phyloP scores from a whole-genome alignment of 2,797 vertebrate genomes.

The Chiroxiphia lanceolata region DNA sequence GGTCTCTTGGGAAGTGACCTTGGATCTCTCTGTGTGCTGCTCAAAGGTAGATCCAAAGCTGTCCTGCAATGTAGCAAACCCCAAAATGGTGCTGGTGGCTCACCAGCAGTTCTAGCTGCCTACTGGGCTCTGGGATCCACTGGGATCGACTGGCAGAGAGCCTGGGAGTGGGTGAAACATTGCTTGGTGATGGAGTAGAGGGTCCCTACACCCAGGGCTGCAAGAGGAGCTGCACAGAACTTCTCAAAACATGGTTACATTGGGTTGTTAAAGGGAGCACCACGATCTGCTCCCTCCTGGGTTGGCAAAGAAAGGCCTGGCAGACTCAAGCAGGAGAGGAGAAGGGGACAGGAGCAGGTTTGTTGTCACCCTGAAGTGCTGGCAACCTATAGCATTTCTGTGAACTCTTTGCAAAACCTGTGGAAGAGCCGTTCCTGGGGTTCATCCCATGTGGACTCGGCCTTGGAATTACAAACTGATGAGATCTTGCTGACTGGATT shows the following conservation, averaged over 20 bases:
- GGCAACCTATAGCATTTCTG: not conserved
- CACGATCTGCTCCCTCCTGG: not conserved
- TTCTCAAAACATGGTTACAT: not conserved
- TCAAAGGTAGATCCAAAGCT: not conserved
- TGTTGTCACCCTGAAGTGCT: not conserved
- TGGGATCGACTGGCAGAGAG: not conserved
- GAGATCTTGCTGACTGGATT: not conserved
- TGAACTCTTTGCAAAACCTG: not conserved
- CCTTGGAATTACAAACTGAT: not conserved
- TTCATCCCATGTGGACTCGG: not conserved
- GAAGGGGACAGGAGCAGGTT: not conserved
- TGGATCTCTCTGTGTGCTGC: not conserved
- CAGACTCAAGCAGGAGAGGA: not conserved
- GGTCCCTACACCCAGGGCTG: not conserved
- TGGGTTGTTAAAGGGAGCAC: not conserved
- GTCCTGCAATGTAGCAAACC: not conserved
- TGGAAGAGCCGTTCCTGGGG: not conserved
- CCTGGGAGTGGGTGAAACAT: not conserved
- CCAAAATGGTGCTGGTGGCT: not conserved
- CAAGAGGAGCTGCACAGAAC: not conserved
- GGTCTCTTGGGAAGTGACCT: not conserved
- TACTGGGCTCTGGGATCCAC: not conserved
- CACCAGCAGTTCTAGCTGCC: not conserved
- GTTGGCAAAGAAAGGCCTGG: not conserved
- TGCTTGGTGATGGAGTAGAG: not conserved